These are phyloP conservation scores for Abrostola triplasia DNA, from an alignment of 2,888 invertebrate species.

Conservation along the genomic window DNA sequence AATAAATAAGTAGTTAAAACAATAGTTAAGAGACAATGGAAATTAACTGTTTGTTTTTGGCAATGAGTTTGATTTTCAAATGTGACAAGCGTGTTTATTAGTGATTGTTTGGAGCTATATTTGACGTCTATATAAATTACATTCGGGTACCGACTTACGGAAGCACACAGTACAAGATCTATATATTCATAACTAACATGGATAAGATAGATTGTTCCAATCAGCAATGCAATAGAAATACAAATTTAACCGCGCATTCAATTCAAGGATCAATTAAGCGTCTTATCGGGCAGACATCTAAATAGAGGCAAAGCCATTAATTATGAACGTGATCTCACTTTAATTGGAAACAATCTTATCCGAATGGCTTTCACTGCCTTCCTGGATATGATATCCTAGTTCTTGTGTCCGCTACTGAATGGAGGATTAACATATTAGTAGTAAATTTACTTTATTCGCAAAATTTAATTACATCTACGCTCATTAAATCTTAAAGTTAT, in stretches of 20 bases:
- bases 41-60: slow-evolving; percentile 7
- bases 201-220: slow-evolving; percentile 12
- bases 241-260: slow-evolving; percentile 35
- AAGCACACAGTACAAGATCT: slow-evolving; percentile 6
- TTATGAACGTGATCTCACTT: slow-evolving; percentile 53
- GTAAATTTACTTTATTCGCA: not conserved
- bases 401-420: slow-evolving; percentile 12
- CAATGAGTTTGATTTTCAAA: slow-evolving; percentile 21
- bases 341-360: slow-evolving; percentile 55
- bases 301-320: slow-evolving; percentile 51
- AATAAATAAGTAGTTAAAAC: no score
- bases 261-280: slow-evolving; percentile 47
- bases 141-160: not conserved
- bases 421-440: slow-evolving; percentile 12
- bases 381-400: slow-evolving; percentile 20
- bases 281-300: slow-evolving; percentile 53
- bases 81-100: slow-evolving; percentile 30
- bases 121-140: slow-evolving; percentile 17
- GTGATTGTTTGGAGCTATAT: slow-evolving; percentile 18
- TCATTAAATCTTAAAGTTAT: no score
- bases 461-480: no score
- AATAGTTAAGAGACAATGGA: slow-evolving; percentile 22
- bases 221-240: slow-evolving; percentile 26
- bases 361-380: slow-evolving; percentile 39
- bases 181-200: not conserved